Base-by-base conservation (phyloP, 2,113 vertebrate species). In the Pica pica region DNA sequence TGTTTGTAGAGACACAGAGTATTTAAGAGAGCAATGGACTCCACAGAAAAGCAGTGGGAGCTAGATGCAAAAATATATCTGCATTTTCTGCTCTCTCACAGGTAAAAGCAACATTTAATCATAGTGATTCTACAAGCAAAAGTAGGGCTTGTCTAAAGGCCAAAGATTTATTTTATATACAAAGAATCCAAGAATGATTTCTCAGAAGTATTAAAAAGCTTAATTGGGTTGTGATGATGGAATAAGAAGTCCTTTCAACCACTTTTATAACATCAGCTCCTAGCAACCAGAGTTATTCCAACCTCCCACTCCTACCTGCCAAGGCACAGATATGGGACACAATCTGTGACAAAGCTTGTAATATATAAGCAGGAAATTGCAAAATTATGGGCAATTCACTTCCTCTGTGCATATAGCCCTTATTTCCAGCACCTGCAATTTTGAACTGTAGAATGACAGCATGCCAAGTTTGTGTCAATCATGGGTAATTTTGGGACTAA, bases 381-480 rank as follows among this genome's bases (percentile, higher is more conserved):
- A 92, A 92, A 94, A 96, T 92, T 64, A 91, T 28, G 60, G 71
- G 71, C 79, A 93, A 89, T 96, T 94, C 91, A 75, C 83, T 95
- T 92, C 76, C 83, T 82, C 73, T 83, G 77, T 78, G 69, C 52
- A 78, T 92, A 91, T 1, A 59, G 73, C 65, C 52, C 80, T n/a
- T n/a, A 47, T 82, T 95, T 74, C 68, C 52, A 92, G 33, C 50
- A 83, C 31, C 50, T 74, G 56, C 37, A 92, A 22, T 83, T 95
- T 60, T 41, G 41, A 89, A 76, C 77, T 44, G 71, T 13, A 64
- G 47, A 94, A 83, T 1, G 8, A 77, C 0, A 55, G 37, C 9
- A 18, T 35, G 52, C 60, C 77, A 92, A 39, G 9, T 35, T 68
- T 60, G 17, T 69, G 87, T 67, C 80, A 93, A 31, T 79, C 83